phyloP scores from a whole-genome alignment of 2,113 vertebrate species.

The Nettapus auritus region DNA sequence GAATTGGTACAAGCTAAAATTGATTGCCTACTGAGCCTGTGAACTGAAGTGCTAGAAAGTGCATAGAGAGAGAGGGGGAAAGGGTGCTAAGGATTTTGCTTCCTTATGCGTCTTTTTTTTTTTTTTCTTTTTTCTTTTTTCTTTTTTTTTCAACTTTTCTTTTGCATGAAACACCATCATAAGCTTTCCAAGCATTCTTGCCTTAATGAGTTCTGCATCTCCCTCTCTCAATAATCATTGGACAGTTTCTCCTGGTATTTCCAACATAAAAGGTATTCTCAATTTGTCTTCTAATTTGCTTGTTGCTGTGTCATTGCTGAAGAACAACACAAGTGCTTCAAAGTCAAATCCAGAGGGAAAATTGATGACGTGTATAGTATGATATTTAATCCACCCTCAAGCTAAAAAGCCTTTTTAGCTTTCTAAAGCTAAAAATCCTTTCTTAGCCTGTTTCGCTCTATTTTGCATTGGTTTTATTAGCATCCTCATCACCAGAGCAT shows the following conservation, averaged over 20 bases:
- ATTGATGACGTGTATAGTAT: not conserved
- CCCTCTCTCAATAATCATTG: not conserved
- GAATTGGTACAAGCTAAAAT: constrained; percentile 60
- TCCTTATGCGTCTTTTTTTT: not conserved
- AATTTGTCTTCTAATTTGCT: not conserved
- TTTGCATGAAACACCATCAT: not conserved
- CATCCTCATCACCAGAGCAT: constrained; percentile 24
- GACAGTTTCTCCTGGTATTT: constrained; percentile 3
- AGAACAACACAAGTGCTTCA: not conserved
- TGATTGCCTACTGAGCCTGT: constrained; percentile 56
- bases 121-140: not conserved
- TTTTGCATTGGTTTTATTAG: constrained; percentile 35
- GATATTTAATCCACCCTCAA: not conserved
- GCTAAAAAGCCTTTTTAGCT: not conserved
- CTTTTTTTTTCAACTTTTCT: not conserved
- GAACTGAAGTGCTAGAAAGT: constrained; percentile 16
- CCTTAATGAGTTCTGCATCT: constrained; percentile 16
- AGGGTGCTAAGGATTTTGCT: not conserved
- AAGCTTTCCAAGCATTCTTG: not conserved
- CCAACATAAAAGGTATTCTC: constrained; percentile 7
- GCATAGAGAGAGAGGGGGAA: not conserved
- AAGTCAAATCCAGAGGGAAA: constrained; percentile 40
- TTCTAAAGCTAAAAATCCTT: not conserved
- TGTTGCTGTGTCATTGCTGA: not conserved
- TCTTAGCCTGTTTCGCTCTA: not conserved